Percentiles rank a stretch among this genome's conserved stretches.
These are phyloP conservation scores for Clarias fuscus DNA, from an alignment of 2,797 vertebrate genomes.

Conservation along the genomic window DNA sequence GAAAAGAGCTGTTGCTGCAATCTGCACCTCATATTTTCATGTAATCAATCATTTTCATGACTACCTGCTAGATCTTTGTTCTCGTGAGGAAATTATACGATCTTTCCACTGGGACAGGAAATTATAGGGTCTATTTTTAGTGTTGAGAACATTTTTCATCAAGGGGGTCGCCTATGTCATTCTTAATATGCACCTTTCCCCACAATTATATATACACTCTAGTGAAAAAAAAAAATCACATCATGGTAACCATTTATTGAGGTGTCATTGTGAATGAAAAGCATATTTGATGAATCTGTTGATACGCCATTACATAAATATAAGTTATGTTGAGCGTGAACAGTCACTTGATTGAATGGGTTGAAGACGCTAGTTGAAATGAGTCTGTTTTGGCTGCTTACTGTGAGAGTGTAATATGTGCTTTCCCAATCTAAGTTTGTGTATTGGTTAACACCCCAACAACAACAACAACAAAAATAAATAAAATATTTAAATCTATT, in stretches of 20 bases:
- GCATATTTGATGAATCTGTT: background rate
- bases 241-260: background rate
- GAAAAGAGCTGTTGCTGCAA: slow-evolving; percentile 44
- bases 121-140: slow-evolving; percentile 7
- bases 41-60: slow-evolving; percentile 37
- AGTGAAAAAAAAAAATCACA: background rate
- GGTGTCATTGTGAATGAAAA: background rate
- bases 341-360: background rate
- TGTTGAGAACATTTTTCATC: slow-evolving; percentile 11
- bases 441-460: background rate
- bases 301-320: background rate
- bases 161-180: background rate
- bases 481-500: background rate
- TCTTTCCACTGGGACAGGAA: slow-evolving; percentile 4
- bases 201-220: background rate
- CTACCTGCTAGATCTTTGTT: slow-evolving; percentile 14
- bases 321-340: background rate
- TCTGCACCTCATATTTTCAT: slow-evolving; percentile 34
- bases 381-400: background rate
- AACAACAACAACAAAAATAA: background rate
- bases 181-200: background rate
- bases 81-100: background rate
- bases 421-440: background rate
- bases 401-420: background rate
- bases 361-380: background rate